Evolutionary conservation across 2,797 vertebrate species (phyloP).

Genomic region (Vireo griseus): DNA sequence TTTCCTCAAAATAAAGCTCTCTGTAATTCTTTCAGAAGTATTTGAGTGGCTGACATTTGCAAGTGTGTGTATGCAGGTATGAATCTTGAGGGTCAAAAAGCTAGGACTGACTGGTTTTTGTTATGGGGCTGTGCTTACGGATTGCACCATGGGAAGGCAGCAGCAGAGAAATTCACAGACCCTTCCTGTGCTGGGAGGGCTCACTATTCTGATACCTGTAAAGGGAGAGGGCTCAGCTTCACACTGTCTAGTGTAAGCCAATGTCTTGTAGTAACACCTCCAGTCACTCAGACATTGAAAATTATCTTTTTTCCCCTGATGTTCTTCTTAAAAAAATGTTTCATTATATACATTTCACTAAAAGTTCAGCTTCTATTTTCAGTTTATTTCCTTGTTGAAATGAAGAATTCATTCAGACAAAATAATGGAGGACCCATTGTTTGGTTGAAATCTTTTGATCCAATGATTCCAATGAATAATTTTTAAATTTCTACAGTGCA

Average conservation of each 20-base stretch:
- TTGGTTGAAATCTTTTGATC: background rate
- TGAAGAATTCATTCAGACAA: background rate
- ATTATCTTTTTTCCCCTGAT: background rate
- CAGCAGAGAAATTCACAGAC: background rate
- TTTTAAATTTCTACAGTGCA: background rate
- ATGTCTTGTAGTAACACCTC: background rate
- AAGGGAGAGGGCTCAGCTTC: background rate
- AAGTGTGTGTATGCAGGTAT: accelerated
- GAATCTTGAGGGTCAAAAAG: background rate
- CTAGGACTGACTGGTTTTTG: background rate
- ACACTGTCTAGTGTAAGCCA: background rate
- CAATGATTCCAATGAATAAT: background rate
- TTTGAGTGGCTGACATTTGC: background rate
- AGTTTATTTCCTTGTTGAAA: background rate
- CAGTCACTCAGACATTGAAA: background rate
- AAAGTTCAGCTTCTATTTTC: background rate
- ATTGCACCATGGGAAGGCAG: background rate
- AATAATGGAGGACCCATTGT: background rate
- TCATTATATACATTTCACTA: background rate
- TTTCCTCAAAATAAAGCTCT: background rate
- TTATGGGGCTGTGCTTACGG: background rate
- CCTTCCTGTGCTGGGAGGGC: background rate
- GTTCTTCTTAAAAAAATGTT: background rate
- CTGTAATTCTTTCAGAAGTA: background rate
- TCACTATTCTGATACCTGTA: background rate